phyloP scores from a whole-genome alignment of 2,888 invertebrate species.

The Habrosyne pyritoides region DNA sequence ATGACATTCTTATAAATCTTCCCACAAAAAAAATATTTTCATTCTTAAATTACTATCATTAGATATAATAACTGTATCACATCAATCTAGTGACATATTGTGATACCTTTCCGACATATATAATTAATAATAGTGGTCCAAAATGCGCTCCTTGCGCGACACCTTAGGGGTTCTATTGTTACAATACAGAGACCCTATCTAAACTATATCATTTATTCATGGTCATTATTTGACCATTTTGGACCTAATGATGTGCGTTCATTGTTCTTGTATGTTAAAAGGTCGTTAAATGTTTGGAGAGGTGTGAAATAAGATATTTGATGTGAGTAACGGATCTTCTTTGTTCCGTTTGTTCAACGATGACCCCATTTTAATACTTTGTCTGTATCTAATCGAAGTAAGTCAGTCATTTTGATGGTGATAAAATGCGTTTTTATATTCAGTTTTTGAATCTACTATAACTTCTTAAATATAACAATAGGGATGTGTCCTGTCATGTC shows the following conservation, averaged over 20 bases:
- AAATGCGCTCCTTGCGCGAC: conserved; percentile 60
- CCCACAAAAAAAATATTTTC: conserved; percentile 25
- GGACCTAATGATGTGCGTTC: conserved; percentile 76
- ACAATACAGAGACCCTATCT: conserved; percentile 68
- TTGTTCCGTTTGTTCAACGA: conserved; percentile 42
- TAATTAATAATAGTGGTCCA: conserved; percentile 72
- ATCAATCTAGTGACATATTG: conserved; percentile 67
- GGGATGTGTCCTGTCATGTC: no score
- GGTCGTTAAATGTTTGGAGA: conserved; percentile 68
- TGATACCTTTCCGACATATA: conserved; percentile 76
- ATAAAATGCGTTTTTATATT: neutral
- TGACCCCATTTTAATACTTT: conserved; percentile 43
- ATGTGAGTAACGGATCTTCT: conserved; percentile 68
- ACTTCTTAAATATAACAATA: neutral
- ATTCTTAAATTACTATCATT: conserved; percentile 28
- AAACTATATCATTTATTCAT: conserved; percentile 78
- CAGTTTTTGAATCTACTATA: neutral
- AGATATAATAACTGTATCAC: conserved; percentile 34
- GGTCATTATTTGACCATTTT: conserved; percentile 84
- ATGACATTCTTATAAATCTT: neutral
- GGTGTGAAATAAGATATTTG: conserved; percentile 77
- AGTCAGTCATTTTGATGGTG: conserved; percentile 1
- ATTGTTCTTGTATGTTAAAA: conserved; percentile 73
- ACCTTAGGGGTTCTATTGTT: conserved; percentile 68
- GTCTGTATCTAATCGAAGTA: neutral